Conservation (phyloP, 2,888 invertebrate species). For the Acleris cristana region DNA sequence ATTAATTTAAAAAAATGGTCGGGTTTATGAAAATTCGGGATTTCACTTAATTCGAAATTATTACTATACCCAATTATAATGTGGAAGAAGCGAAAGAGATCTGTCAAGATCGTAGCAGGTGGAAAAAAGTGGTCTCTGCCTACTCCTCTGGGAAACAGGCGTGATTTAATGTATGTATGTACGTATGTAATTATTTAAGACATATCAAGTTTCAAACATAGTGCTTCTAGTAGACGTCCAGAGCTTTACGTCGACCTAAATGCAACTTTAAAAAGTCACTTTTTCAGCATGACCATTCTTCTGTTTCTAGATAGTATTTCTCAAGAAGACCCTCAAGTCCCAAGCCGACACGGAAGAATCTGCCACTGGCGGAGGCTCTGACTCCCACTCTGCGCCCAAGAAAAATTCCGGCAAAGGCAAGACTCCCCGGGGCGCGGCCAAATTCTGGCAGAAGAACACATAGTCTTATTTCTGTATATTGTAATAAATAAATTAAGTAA, state of each 20-base stretch:
- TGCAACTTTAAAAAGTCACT: not conserved
- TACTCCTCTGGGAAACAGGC: no score
- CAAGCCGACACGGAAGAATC: conserved; percentile 94
- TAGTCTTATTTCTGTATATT: conserved; percentile 42
- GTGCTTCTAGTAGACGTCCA: no score
- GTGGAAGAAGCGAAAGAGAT: no score
- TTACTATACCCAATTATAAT: no score
- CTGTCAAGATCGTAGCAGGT: no score
- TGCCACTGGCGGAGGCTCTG: conserved; percentile 87
- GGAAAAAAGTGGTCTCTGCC: no score
- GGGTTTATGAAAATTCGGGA: no score
- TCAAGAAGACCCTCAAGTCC: conserved; percentile 94
- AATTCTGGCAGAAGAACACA: conserved; percentile 87
- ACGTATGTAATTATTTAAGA: no score
- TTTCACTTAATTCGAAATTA: no score
- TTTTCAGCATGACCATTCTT: not conserved
- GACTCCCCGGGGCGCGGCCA: conserved; percentile 86
- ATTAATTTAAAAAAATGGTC: no score
- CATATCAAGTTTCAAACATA: no score
- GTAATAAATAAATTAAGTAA: conserved; percentile 28
- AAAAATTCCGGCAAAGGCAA: conserved; percentile 92
- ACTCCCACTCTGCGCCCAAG: conserved; percentile 80
- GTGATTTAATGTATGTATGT: no score
- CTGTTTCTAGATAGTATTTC: conserved; percentile 88
- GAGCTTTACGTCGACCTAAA: not conserved